phyloP scores from a whole-genome alignment of 2,888 invertebrate genomes.

The Drosophila ustulata region DNA sequence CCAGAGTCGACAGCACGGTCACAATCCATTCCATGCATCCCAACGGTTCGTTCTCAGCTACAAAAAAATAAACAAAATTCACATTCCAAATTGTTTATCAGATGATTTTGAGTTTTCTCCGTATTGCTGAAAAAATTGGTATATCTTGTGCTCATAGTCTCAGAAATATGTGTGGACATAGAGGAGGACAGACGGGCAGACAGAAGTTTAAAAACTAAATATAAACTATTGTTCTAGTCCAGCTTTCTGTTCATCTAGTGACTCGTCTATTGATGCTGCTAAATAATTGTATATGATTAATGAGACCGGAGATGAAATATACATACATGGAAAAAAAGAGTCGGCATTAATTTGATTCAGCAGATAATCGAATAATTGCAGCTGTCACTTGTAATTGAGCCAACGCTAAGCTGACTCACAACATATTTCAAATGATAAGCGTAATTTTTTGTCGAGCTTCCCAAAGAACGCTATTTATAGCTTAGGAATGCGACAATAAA shows the following conservation, averaged over 20 bases:
- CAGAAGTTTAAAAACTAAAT: too few species aligned
- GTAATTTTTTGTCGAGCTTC: background rate
- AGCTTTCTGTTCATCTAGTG: too few species aligned
- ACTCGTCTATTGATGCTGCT: too few species aligned
- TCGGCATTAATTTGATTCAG: background rate
- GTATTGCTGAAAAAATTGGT: background rate
- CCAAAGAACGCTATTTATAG: background rate
- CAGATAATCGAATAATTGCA: background rate
- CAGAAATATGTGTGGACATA: background rate
- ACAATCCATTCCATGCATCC: conserved; percentile 91
- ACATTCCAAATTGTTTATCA: too few species aligned
- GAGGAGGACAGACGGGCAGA: too few species aligned
- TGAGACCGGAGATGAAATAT: too few species aligned
- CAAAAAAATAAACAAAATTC: background rate
- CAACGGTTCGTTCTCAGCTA: conserved; percentile 87
- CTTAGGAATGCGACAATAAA: background rate
- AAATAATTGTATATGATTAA: too few species aligned
- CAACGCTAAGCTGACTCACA: background rate
- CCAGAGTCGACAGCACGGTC: conserved; percentile 89
- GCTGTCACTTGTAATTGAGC: background rate
- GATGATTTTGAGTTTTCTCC: too few species aligned
- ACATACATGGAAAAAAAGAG: too few species aligned
- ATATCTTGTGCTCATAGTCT: background rate
- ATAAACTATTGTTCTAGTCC: too few species aligned
- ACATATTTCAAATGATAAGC: background rate